Conservation (phyloP, 1,140 invertebrate species). For the Lepidotrigona ventralis region DNA sequence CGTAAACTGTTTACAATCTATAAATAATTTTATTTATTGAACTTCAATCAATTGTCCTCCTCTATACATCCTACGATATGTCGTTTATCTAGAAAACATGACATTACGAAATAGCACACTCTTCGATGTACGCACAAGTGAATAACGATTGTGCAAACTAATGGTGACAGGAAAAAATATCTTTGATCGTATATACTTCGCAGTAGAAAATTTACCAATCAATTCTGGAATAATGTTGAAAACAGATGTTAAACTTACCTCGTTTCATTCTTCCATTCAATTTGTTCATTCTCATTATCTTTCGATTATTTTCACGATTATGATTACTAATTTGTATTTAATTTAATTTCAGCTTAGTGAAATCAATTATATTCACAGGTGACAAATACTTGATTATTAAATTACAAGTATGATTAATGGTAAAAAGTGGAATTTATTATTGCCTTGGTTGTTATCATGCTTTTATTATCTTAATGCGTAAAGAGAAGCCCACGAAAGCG, state of each 20-base stretch:
- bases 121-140: neutral
- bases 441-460: conserved; percentile 33
- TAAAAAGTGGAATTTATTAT: neutral
- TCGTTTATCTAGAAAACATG: neutral
- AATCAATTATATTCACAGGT: neutral
- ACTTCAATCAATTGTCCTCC: neutral
- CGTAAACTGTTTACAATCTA: neutral
- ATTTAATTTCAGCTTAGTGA: neutral
- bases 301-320: too few species aligned
- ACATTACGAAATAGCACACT: neutral
- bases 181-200: neutral
- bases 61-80: too few species aligned
- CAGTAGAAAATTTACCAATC: neutral
- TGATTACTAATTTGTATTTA: neutral
- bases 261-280: neutral
- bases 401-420: too few species aligned
- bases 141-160: neutral
- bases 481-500: conserved; percentile 9
- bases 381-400: too few species aligned
- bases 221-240: too few species aligned
- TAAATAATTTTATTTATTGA: neutral
- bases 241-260: neutral
- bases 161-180: neutral
- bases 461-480: conserved; percentile 1
- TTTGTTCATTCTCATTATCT: too few species aligned